These are phyloP conservation scores for Petrocephalus schoutedeni DNA, from an alignment of 2,797 vertebrate genomes.

Conservation along the genomic window DNA sequence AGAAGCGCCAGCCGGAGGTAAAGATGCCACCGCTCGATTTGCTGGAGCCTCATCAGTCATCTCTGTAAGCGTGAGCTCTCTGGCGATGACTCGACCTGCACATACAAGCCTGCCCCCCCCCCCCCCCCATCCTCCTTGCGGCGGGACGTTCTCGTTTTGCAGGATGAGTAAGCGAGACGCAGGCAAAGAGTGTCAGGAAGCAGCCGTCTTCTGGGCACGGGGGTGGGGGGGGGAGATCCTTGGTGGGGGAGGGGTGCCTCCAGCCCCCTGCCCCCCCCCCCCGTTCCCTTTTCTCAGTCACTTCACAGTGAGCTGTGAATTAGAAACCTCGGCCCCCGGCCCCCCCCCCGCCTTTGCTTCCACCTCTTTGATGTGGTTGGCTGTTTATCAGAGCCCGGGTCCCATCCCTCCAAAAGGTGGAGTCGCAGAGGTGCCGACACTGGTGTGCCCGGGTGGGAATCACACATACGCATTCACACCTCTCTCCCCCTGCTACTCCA, in stretches of 20 bases:
- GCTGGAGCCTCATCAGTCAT: neutral
- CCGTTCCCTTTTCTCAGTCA: neutral
- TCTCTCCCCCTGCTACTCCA: neutral
- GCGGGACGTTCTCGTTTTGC: neutral
- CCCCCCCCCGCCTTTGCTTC: neutral
- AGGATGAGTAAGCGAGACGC: neutral
- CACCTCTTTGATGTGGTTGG: neutral
- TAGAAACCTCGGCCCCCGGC: neutral
- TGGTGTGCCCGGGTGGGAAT: neutral
- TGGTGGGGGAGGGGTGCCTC: neutral
- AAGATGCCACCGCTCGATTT: neutral
- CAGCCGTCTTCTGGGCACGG: neutral
- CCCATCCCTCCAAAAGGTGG: neutral
- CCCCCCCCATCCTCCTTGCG: neutral
- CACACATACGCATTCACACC: neutral
- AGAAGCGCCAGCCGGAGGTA: neutral
- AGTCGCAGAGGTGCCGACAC: neutral
- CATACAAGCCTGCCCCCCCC: neutral
- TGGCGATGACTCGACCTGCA: neutral
- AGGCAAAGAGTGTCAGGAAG: neutral
- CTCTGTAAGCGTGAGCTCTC: neutral
- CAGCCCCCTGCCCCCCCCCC: too few relatives aligned
- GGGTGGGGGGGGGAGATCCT: neutral
- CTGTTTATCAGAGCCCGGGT: conserved; percentile 14
- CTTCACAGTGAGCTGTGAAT: neutral